Evolutionary conservation across 2,797 vertebrate species (phyloP), one percentile per base, ranked within the genome.

Genomic region (Paedocypris micromegethes): DNA sequence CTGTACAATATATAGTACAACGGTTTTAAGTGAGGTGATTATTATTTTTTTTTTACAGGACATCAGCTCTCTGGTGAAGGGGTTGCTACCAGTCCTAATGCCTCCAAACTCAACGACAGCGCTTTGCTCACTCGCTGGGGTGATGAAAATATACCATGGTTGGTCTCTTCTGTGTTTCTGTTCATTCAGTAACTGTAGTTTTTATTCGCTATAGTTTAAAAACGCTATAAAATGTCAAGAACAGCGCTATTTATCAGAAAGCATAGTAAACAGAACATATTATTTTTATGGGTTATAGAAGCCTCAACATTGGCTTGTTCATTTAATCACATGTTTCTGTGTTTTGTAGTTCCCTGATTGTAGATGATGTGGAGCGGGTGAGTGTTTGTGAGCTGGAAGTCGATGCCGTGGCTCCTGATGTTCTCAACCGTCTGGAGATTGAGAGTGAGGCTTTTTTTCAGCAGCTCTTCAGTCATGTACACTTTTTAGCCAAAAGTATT

Each of bases 351-450:
- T 98, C 93, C 72, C 86, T 96, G 75, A 79, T 97, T 71, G 81
- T 98, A 81, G 91, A 94, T 50, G 91, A 88, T 41, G 90, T 95
- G 80, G 87, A 89, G 72, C 93, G 86, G 77, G 92, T 92, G 82
- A 99, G 96, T 86, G 96, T 93, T 45, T 99, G 97, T 84, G 96
- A 99, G 86, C 88, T 98, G 83, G 97, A 99, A 84, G 95, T 92
- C 9, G 97, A 99, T 75, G 97, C 93, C 6, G 95, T 98, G 62
- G 96, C 96, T 78, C 92, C 93, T 62, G 97, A 98, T 77, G 82
- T 98, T 82, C 89, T 99, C 76, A 99, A 99, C 86, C 91, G 93
- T n/a, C 83, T 94, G 73, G 95, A 98, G 76, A 91, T 98, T 61
- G 93, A 99, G 89, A 93, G 96, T 98, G 91, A 82, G 82, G 41